Percentiles rank a stretch among this genome's conserved stretches.
phyloP scores from a whole-genome alignment of 1,140 invertebrate species.

The Ceratitis capitata region DNA sequence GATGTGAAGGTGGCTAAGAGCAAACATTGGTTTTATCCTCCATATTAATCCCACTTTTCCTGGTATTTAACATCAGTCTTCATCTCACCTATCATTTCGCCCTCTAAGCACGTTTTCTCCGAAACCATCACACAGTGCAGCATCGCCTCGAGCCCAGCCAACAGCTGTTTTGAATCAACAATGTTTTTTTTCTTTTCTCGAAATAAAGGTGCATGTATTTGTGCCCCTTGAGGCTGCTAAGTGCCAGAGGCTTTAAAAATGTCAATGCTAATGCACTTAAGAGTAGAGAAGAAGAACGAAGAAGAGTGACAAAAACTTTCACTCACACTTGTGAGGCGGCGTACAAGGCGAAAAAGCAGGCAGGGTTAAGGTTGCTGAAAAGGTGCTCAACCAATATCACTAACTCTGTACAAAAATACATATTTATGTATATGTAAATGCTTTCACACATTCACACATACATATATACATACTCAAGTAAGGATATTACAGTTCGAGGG shows the following conservation, averaged over 20 bases:
- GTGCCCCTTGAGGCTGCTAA: background rate
- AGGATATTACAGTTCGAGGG: background rate
- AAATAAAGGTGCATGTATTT: background rate
- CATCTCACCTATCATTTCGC: background rate
- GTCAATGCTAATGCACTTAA: conserved; percentile 34
- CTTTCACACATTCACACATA: background rate
- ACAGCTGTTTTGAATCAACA: background rate
- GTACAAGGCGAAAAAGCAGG: conserved; percentile 12
- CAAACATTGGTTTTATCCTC: no score
- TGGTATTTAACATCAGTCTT: background rate
- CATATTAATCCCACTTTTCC: no score
- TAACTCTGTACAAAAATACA: no score
- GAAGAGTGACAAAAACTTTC: background rate
- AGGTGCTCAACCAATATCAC: no score
- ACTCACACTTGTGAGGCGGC: background rate
- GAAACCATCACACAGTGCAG: background rate
- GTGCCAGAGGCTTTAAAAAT: conserved; percentile 28
- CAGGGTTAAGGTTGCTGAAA: conserved; percentile 17
- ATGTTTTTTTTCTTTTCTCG: background rate
- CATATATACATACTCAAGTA: background rate
- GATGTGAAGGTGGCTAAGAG: no score
- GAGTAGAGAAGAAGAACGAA: background rate
- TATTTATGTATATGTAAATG: background rate
- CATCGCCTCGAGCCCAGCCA: background rate
- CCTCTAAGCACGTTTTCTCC: background rate